Conservation (phyloP, 2,797 vertebrate species). For the Bovichtus variegatus region DNA sequence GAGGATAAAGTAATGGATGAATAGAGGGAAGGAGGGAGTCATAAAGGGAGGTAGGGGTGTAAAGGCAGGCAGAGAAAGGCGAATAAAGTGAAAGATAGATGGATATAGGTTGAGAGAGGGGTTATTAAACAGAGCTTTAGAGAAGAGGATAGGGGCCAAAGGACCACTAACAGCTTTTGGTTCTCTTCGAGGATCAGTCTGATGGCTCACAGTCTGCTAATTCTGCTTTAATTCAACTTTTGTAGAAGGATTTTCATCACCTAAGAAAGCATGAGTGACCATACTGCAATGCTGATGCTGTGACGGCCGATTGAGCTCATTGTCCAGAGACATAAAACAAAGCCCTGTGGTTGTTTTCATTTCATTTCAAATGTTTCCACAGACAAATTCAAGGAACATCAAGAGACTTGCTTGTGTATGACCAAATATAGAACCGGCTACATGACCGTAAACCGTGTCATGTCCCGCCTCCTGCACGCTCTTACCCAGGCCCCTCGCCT, state of each 20-base stretch:
- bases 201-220: constrained; percentile 39
- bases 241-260: constrained; percentile 16
- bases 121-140: constrained; percentile 64
- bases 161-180: constrained; percentile 52
- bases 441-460: too few relatives aligned
- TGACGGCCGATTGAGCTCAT: too few relatives aligned
- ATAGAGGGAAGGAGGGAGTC: constrained; percentile 48
- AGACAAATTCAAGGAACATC: too few relatives aligned
- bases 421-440: too few relatives aligned
- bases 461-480: too few relatives aligned
- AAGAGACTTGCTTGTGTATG: too few relatives aligned
- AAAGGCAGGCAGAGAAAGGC: constrained; percentile 38
- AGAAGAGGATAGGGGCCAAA: constrained; percentile 56
- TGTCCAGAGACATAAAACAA: too few relatives aligned
- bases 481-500: too few relatives aligned
- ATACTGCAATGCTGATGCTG: neutral
- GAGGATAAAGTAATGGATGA: constrained; percentile 61
- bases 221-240: constrained; percentile 54
- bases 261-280: neutral
- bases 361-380: too few relatives aligned
- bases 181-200: constrained; percentile 28
- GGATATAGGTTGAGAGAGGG: constrained; percentile 46
- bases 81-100: constrained; percentile 63
- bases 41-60: constrained; percentile 44
- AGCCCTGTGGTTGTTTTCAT: too few relatives aligned